Percentiles rank a stretch among this genome's conserved stretches.
Conservation (phyloP, 2,888 invertebrate genomes). For the Cheilosia pagana region DNA sequence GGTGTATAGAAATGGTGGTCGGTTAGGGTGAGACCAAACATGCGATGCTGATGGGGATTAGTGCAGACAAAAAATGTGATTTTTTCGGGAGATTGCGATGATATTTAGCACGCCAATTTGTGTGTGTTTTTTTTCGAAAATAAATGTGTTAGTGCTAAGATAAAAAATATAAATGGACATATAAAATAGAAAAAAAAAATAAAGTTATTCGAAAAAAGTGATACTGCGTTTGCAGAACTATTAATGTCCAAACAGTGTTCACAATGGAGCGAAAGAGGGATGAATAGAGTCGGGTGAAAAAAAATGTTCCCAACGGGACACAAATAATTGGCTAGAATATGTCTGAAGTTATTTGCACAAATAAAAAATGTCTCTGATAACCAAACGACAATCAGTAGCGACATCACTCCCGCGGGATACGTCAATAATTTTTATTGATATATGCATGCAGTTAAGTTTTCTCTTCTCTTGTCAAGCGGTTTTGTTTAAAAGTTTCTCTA, state of each 20-base stretch:
- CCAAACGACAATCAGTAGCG: no score
- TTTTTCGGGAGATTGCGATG: constrained; percentile 30
- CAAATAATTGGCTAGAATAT: not conserved
- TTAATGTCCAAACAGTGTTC: constrained; percentile 25
- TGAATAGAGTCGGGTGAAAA: not conserved
- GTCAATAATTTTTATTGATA: no score
- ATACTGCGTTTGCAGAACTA: constrained; percentile 40
- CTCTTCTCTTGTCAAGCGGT: no score
- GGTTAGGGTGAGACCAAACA: constrained; percentile 37
- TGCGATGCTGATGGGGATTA: constrained; percentile 67
- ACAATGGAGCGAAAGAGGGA: not conserved
- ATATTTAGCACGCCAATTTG: constrained; percentile 69
- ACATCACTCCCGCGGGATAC: no score
- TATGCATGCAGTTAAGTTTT: no score
- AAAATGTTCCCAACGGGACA: not conserved
- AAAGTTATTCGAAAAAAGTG: constrained; percentile 19
- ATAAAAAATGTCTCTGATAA: not conserved
- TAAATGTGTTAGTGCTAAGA: constrained; percentile 45
- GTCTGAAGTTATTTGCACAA: not conserved
- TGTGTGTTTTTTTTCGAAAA: constrained; percentile 7
- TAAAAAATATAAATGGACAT: constrained; percentile 18
- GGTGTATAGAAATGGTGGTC: constrained; percentile 48
- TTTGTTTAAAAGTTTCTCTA: no score
- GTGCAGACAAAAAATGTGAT: constrained; percentile 43
- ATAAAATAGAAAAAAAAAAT: not conserved